Base-by-base conservation (phyloP, 2,888 invertebrate genomes). In the Philonicus albiceps region DNA sequence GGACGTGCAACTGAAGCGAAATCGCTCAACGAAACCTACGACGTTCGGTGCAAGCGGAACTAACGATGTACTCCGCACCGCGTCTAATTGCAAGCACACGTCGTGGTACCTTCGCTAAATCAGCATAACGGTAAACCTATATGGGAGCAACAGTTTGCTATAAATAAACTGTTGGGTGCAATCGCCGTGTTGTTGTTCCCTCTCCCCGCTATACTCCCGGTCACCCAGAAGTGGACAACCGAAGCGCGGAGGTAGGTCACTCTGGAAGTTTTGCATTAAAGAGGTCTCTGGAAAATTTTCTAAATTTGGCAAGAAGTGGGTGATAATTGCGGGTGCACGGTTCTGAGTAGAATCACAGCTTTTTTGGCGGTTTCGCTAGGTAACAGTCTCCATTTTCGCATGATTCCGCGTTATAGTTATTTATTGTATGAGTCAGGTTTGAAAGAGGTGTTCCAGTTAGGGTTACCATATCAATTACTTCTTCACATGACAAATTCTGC, bases 121-220 rank as follows among this genome's bases (percentile, higher is more conserved):
- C 80, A 53, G 80, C 40, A 80, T 53, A 80, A 80, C 80, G 80
- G 80, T 80, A 49, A 49, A 16, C 80, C 80, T 49, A 76, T 64
- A 64, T 64, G 64, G 64, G 64, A 64, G 64, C 64, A 64, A 64
- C 64, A 64, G 64, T 64, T 64, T 22, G 64, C 64, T 64, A 64
- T 64, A 64, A 27, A 64, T 64, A 64, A 27, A 64, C 64, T 22
- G 40, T 43, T 16, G 64, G 64, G 27, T 64, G 22, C 64, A 64
- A 64, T 64, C 27, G 64, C 19, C 19, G 19, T 16, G 7, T 7
- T 19, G 53, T n/a, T n/a, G n/a, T n/a, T n/a, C 19, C 16, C 19
- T 3, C 27, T 64, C 64, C 11, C 13, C 19, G 7, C 19, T n/a
- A n/a, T 16, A 5, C 31, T 31, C 31, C 31, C 49, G n/a, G 49